These are phyloP conservation scores for Hyperoplus immaculatus DNA, from an alignment of 2,797 vertebrate species.

Conservation along the genomic window DNA sequence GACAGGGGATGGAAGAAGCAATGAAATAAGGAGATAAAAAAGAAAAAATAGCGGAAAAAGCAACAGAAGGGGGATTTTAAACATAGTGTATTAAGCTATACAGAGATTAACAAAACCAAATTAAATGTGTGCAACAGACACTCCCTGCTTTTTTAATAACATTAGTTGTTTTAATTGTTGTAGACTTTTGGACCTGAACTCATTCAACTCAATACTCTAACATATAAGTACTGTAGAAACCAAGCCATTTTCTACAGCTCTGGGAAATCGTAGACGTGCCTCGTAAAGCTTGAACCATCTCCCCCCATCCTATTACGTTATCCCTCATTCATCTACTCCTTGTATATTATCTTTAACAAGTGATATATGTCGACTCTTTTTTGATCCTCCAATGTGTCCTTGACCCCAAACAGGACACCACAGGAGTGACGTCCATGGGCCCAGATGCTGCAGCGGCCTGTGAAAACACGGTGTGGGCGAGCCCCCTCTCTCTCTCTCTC, in stretches of 20 bases:
- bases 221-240: not conserved
- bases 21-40: conserved; percentile 44
- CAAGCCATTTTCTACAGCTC: conserved; percentile 1
- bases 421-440: conserved; percentile 61
- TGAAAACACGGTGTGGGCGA: conserved; percentile 79
- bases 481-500: conserved; percentile 40
- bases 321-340: conserved; percentile 39
- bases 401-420: conserved; percentile 72
- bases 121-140: not conserved
- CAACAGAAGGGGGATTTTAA: not conserved
- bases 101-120: conserved; percentile 17
- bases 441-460: conserved; percentile 74
- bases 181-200: not conserved
- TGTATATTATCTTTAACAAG: conserved; percentile 68
- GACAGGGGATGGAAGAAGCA: conserved; percentile 37
- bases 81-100: not conserved
- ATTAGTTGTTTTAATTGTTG: not conserved
- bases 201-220: not conserved
- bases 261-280: not conserved
- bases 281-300: not conserved
- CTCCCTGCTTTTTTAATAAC: not conserved
- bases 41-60: conserved; percentile 23
- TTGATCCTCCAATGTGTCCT: conserved; percentile 71
- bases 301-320: conserved; percentile 14
- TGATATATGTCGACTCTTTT: conserved; percentile 63